phyloP scores from a whole-genome alignment of 2,113 vertebrate genomes.

The Callocephalon fimbriatum region DNA sequence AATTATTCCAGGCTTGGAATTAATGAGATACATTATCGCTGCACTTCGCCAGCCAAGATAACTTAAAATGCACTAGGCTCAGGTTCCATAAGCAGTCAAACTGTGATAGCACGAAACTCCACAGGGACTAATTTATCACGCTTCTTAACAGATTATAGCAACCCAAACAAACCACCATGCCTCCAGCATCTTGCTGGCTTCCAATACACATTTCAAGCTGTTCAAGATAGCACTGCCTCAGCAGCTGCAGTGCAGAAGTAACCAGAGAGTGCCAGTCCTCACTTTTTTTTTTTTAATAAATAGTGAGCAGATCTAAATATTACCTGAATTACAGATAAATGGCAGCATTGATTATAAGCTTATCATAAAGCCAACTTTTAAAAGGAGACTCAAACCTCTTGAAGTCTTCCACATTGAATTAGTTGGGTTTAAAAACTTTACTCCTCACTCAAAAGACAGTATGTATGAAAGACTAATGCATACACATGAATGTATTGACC shows the following conservation, averaged over 20 bases:
- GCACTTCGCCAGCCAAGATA: not conserved
- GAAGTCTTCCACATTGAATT: not conserved
- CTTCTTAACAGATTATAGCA: not conserved
- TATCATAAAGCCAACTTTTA: not conserved
- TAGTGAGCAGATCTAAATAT: not conserved
- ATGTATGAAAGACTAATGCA: not conserved
- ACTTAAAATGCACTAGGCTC: not conserved
- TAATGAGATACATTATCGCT: not conserved
- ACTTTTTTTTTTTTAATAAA: not conserved
- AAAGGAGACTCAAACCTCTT: not conserved
- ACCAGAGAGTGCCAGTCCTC: rapidly evolving
- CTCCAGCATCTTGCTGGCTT: not conserved
- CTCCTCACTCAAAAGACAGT: not conserved
- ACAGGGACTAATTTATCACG: not conserved
- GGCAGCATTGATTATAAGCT: not conserved
- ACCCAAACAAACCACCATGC: not conserved
- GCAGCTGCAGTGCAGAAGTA: not conserved
- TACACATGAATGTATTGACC: not conserved
- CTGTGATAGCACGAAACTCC: not conserved
- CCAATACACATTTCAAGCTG: not conserved
- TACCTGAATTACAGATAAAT: not conserved
- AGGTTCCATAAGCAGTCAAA: not conserved
- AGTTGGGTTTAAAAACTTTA: not conserved
- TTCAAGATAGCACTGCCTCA: not conserved
- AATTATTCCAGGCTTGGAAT: not conserved